Evolutionary conservation across 2,113 vertebrate species (phyloP).

Genomic region (Pangasianodon gigas): DNA sequence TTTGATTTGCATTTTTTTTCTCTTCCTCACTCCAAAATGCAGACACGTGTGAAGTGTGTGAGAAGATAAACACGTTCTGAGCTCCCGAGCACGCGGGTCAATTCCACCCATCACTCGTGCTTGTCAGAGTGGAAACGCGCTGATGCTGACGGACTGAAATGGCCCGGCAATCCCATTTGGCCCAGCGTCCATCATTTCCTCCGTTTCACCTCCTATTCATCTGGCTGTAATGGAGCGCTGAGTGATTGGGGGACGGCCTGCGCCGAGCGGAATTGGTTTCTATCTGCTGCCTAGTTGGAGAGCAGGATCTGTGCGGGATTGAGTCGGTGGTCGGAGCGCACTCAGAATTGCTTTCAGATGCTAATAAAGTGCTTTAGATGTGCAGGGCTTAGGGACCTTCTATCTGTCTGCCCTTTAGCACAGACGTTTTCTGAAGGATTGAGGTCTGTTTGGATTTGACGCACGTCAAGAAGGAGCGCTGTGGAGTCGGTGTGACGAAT

Average conservation of each 20-base stretch:
- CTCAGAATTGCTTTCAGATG: constrained; percentile 28
- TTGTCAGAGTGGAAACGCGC: constrained; percentile 20
- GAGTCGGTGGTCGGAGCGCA: not conserved
- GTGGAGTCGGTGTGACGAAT: not conserved
- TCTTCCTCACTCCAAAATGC: not conserved
- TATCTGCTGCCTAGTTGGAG: not conserved
- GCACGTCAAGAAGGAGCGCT: not conserved
- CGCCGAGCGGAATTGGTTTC: constrained; percentile 24
- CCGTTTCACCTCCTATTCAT: constrained; percentile 18
- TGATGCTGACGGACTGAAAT: not conserved
- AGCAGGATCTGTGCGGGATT: not conserved
- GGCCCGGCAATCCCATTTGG: constrained; percentile 22
- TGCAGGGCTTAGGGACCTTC: not conserved
- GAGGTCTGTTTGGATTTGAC: constrained; percentile 15
- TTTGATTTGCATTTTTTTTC: not conserved
- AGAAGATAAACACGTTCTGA: constrained; percentile 15
- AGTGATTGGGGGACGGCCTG: constrained; percentile 19
- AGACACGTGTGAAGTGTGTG: constrained; percentile 18
- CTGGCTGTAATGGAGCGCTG: constrained; percentile 8
- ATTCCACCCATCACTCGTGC: constrained; percentile 39
- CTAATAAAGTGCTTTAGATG: constrained; percentile 34
- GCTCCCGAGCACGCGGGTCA: constrained; percentile 28
- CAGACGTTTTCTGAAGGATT: not conserved
- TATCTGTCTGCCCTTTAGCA: not conserved
- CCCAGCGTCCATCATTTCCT: constrained; percentile 30